phyloP scores from a whole-genome alignment of 2,888 invertebrate species.

The Xanthia icteritia region DNA sequence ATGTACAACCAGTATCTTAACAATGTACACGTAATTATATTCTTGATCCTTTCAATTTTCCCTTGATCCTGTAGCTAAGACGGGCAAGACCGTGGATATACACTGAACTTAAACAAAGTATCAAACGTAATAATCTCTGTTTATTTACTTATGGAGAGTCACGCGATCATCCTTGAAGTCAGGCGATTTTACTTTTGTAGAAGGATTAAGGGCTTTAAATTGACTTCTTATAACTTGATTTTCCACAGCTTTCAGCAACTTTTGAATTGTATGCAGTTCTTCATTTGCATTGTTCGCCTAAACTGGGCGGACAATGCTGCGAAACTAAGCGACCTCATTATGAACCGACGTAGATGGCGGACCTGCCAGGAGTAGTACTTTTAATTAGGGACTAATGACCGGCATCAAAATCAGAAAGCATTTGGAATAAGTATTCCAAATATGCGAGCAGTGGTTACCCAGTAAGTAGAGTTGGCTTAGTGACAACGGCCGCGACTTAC shows the following conservation, averaged over 20 bases:
- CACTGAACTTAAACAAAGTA: conserved; percentile 50
- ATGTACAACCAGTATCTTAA: conserved; percentile 31
- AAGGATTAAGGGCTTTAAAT: not conserved
- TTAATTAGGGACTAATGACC: not conserved
- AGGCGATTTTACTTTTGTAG: conserved; percentile 14
- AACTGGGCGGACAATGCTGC: not conserved
- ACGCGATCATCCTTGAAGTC: conserved; percentile 36
- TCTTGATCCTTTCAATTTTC: conserved; percentile 66
- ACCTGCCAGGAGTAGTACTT: not conserved
- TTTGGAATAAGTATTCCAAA: no score
- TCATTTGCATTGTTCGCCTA: not conserved
- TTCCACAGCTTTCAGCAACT: not conserved
- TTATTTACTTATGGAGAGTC: conserved; percentile 49
- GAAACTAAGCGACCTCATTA: not conserved
- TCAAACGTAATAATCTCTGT: conserved; percentile 33
- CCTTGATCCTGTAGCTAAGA: conserved; percentile 61
- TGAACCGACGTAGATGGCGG: not conserved
- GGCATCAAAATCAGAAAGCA: not conserved
- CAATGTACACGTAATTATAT: conserved; percentile 63
- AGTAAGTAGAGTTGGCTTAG: no score
- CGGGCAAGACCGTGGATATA: conserved; percentile 44
- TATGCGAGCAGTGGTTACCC: no score
- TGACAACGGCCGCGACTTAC: no score
- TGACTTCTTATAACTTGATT: not conserved
- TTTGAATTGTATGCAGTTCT: not conserved